Base-by-base conservation (phyloP, 2,113 vertebrate species). In the Erythrocercus mccallii region DNA sequence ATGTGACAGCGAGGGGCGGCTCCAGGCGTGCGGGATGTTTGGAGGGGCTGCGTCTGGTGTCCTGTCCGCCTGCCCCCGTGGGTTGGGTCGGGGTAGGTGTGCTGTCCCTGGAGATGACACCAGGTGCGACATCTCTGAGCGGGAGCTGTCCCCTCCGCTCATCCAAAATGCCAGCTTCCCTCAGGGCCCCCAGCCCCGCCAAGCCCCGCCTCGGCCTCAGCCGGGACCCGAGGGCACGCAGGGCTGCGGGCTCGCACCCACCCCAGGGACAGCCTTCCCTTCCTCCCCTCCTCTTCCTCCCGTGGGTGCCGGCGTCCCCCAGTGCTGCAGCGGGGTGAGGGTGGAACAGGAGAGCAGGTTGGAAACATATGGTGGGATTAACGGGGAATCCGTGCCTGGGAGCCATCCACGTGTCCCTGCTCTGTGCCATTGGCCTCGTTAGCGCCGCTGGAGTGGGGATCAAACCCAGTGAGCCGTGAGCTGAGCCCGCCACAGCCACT, bases 401-500 rank as follows among this genome's bases (percentile, higher is more conserved):
- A 90, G 87, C 78, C 37, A 12, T 38, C 54, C 91, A 9, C 20
- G 95, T 93, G 89, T 61, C 92, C 86, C 81, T 70, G 14, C 53
- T 18, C 88, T 33, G 91, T 79, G 89, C 92, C 90, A 53, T 94
- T 14, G 77, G 89, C 87, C 92, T 81, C 20, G 5, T 76, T 62
- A 90, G 76, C 74, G 10, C 94, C 14, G 7, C 95, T 68, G 88
- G 56, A 90, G 85, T 19, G 79, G 90, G 95, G 91, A 88, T 84
- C 84, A 86, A 53, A 88, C 56, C 53, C 91, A 70, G 87, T 28
- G 86, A 96, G 94, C 94, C 60, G 61, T 88, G 95, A 88, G 72
- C 45, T 28, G 87, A 94, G 70, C 92, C 62, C 69, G 57, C 89
- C 61, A 21, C 61, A 93, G 91, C 94, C 84, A 35, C 61, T 81